Percentiles rank a stretch among this genome's conserved stretches.
phyloP scores from a whole-genome alignment of 1,140 invertebrate species.

The Pogonomyrmex californicus region DNA sequence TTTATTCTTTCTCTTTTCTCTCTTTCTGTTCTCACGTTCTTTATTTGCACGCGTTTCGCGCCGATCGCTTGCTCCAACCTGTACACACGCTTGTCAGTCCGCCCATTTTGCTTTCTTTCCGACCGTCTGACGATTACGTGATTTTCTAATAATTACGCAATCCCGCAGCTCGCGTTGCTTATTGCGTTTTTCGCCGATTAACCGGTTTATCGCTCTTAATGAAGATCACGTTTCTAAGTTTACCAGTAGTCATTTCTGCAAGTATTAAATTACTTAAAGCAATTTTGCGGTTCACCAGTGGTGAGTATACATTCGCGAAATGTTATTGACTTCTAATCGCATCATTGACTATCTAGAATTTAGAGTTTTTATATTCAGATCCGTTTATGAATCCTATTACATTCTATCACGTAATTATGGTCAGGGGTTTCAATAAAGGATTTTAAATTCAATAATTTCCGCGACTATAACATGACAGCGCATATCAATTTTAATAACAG shows the following conservation, averaged over 20 bases:
- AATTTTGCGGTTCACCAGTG: slow-evolving; percentile 3
- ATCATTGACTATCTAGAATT: not conserved
- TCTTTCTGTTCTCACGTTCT: slow-evolving; percentile 51
- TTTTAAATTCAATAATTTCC: slow-evolving; percentile 5
- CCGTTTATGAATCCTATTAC: not conserved
- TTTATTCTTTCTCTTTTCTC: not conserved
- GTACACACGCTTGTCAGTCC: not conserved
- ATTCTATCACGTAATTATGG: not conserved
- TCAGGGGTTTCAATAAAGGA: not conserved
- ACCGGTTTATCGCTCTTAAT: slow-evolving; percentile 16
- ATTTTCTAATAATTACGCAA: slow-evolving; percentile 34
- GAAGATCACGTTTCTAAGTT: slow-evolving; percentile 19
- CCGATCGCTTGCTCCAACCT: slow-evolving; percentile 29
- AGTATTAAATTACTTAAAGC: not conserved
- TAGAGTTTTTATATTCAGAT: not conserved
- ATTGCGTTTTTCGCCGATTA: slow-evolving; percentile 19
- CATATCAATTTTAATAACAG: not conserved
- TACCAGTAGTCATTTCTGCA: not conserved
- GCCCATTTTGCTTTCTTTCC: slow-evolving; percentile 42
- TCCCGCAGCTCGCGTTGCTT: not conserved
- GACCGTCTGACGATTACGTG: not conserved
- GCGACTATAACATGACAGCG: not conserved
- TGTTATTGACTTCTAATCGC: not conserved
- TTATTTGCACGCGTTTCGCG: slow-evolving; percentile 55
- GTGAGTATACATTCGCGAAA: not conserved